These are phyloP conservation scores for Elephantulus edwardii DNA, from an alignment of 2,113 vertebrate species.

Conservation along the genomic window DNA sequence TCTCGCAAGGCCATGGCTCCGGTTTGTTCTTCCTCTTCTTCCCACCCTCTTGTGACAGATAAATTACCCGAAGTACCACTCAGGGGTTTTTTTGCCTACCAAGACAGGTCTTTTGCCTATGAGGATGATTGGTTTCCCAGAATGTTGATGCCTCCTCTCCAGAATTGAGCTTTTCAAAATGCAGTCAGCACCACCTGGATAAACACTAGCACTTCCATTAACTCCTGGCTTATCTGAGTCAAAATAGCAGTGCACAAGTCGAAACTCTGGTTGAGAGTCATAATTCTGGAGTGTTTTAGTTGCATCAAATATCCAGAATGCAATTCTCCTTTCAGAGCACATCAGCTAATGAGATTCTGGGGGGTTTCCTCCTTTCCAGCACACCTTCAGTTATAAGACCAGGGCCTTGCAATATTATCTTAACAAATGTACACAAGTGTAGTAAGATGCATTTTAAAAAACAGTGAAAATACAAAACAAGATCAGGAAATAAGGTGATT, in stretches of 20 bases:
- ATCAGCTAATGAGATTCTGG: not conserved
- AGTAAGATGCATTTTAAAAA: not conserved
- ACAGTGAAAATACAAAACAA: not conserved
- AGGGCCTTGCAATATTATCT: not conserved
- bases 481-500: not conserved
- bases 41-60: not conserved
- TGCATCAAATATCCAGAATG: not conserved
- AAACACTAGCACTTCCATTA: constrained; percentile 6
- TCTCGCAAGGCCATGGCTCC: not conserved
- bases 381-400: not conserved
- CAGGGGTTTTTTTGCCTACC: not conserved
- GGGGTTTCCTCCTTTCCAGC: not conserved
- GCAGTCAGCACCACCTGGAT: not conserved
- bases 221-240: not conserved
- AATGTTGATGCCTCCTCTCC: not conserved
- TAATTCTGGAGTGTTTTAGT: constrained; percentile 35
- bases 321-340: not conserved
- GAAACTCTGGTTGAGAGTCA: not conserved
- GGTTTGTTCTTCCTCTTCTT: not conserved
- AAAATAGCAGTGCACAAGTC: not conserved
- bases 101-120: not conserved
- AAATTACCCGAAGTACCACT: not conserved
- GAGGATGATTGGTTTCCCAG: constrained; percentile 35
- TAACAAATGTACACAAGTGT: not conserved
- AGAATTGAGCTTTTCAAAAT: constrained; percentile 2